Evolutionary conservation across 2,113 vertebrate species (phyloP).

Genomic region (Tamias sibiricus): DNA sequence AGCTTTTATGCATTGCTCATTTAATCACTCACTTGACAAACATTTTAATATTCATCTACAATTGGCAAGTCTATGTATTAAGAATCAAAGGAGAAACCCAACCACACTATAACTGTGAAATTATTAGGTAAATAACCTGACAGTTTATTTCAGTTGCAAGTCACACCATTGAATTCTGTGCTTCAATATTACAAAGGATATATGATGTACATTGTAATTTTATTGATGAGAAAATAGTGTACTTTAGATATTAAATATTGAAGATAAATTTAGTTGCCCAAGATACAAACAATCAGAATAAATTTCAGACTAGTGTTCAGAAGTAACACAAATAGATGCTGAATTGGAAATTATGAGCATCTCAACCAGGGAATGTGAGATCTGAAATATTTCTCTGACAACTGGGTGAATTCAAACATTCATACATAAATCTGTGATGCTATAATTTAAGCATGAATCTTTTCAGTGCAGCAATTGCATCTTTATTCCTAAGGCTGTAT

Average conservation of each 20-base stretch:
- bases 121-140: background rate
- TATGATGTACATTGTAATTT: background rate
- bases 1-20: background rate
- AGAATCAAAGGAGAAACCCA: background rate
- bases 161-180: background rate
- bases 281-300: background rate
- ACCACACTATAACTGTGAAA: background rate
- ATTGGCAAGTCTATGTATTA: background rate
- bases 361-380: background rate
- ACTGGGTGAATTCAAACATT: background rate
- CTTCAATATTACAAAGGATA: background rate
- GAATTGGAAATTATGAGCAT: background rate
- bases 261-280: background rate
- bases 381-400: background rate
- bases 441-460: background rate
- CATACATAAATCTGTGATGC: background rate
- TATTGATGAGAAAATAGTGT: background rate
- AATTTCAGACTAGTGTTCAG: background rate
- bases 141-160: background rate
- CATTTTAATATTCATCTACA: background rate
- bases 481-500: background rate
- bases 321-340: background rate
- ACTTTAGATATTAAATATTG: background rate
- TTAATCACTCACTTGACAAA: background rate
- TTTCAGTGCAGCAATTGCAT: background rate